phyloP scores from a whole-genome alignment of 1,140 invertebrate genomes.

The Anastrepha obliqua region DNA sequence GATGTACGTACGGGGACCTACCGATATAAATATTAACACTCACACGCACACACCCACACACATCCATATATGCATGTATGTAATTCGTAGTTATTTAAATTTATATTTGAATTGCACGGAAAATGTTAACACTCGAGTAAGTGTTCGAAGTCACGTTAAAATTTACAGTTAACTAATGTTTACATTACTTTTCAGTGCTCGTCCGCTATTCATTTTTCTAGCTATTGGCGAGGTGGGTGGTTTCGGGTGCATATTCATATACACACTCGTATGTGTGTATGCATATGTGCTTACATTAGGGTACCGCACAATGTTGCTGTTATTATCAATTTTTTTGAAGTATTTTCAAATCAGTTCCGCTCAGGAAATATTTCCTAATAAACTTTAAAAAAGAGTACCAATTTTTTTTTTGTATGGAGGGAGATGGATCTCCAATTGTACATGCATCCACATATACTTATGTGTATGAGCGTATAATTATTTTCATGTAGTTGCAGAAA shows the following conservation, averaged over 20 bases:
- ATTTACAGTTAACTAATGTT: background rate
- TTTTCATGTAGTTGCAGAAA: background rate
- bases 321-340: too few species aligned
- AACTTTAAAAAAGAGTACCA: too few species aligned
- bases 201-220: background rate
- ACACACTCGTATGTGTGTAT: background rate
- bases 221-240: constrained; percentile 7
- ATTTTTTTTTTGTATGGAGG: too few species aligned
- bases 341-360: too few species aligned
- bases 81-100: background rate
- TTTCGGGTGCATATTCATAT: background rate
- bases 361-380: too few species aligned
- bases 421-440: background rate
- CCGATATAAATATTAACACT: too few species aligned
- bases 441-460: background rate
- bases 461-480: background rate
- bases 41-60: too few species aligned
- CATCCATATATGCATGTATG: too few species aligned
- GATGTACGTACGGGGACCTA: too few species aligned
- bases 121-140: background rate
- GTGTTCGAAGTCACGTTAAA: constrained; percentile 3
- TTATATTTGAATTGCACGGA: background rate
- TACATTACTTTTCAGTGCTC: background rate
- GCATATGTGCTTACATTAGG: too few species aligned
- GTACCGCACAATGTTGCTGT: background rate